Conservation (phyloP, 2,888 invertebrate species). For the Cephus spinipes region DNA sequence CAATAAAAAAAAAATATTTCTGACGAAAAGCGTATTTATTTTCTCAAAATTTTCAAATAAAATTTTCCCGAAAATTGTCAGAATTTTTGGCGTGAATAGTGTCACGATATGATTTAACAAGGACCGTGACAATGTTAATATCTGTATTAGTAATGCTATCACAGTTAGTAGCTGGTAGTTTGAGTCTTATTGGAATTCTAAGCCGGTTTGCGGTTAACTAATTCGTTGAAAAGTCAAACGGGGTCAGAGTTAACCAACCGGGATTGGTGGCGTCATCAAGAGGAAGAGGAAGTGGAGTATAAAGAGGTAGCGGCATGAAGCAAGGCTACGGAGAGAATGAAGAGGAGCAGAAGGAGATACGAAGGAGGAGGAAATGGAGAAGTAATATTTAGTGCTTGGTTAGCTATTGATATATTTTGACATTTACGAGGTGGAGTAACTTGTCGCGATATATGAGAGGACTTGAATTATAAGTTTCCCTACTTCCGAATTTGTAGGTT, state of each 20-base stretch:
- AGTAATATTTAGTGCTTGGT: conserved; percentile 47
- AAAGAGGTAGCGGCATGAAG: conserved; percentile 7
- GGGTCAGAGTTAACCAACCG: conserved; percentile 2
- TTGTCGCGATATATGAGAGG: conserved; percentile 54
- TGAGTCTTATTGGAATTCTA: too few species aligned
- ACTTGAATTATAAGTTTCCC: conserved; percentile 55
- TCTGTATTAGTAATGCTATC: too few species aligned
- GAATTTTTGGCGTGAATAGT: too few species aligned
- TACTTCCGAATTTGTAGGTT: conserved; percentile 40
- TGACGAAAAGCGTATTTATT: too few species aligned
- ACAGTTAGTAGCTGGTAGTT: too few species aligned
- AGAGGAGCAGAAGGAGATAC: neutral
- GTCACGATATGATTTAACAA: too few species aligned
- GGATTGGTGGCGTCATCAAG: conserved; percentile 13
- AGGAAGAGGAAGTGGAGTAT: conserved; percentile 12
- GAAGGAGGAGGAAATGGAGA: conserved; percentile 12
- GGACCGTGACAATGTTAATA: too few species aligned
- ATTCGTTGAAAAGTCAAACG: neutral
- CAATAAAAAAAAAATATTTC: too few species aligned
- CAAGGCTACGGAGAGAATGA: conserved; percentile 12
- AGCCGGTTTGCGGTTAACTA: neutral
- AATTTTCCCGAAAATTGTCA: too few species aligned
- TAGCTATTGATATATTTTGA: conserved; percentile 61
- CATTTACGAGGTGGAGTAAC: conserved; percentile 60
- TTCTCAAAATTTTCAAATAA: too few species aligned